Base-by-base conservation (phyloP, 2,797 vertebrate genomes). In the Sebastiscus albofasciatus region DNA sequence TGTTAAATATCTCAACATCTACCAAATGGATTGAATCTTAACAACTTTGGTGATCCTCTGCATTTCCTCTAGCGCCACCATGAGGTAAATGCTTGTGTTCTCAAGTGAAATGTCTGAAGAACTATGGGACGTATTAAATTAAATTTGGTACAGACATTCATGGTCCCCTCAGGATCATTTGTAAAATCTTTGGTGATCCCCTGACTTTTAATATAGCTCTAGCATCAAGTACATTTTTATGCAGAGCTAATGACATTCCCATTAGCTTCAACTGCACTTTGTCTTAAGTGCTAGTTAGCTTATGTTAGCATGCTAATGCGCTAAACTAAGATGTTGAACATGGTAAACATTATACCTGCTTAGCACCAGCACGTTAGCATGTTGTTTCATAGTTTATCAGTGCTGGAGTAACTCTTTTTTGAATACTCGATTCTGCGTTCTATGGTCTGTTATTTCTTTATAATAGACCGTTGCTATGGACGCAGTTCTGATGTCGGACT, bases 61-160 rank as follows among this genome's bases (percentile, higher is more conserved):
- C 42, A 33, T 22, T 4, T 24, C 34, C 26, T 42, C 18, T 6
- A 6, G 26, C 1, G 12, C 34, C 18, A 29, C 24, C 26, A 1
- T 22, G 20, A 65, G 8, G 11, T 16, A 4, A 11, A 56, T 13
- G 24, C 20, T 54, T 34, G 13, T 65, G 52, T 67, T 10, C 64
- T 10, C 56, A 18, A 27, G 10, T 39, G 31, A 55, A 56, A 66
- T 65, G 11, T 39, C 18, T 16, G 12, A 42, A 5, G 14, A 60
- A 31, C 61, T 10, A 27, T 42, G 5, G 1, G 20, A 59, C 2
- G 1, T 3, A 22, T 46, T 1, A 14, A 56, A 46, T 4, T 0
- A 20, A 4, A 36, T 36, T 20, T 12, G 24, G 2, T 26, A 24
- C 12, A 34, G 14, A 64, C 31, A 20, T 54, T 54, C 22, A 66